Conservation (phyloP, 1,140 invertebrate species). For the Solen grandis region DNA sequence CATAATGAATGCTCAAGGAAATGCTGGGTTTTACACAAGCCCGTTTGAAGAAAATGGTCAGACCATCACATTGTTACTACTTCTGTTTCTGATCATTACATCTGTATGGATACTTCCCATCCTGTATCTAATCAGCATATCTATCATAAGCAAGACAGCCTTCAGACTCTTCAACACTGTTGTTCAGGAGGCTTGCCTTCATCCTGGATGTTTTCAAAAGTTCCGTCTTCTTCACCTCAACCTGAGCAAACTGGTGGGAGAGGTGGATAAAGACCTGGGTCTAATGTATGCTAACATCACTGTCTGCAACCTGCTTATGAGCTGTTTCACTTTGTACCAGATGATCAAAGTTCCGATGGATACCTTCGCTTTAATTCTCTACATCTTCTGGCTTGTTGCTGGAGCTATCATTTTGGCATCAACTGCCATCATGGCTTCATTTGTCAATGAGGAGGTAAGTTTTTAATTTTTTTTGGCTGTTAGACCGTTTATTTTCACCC, state of each 20-base stretch:
- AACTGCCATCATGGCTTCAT: conserved; percentile 2
- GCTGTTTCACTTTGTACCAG: conserved; percentile 27
- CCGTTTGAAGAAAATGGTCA: not conserved
- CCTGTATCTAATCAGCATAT: no score
- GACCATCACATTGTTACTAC: not conserved
- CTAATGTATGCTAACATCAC: conserved; percentile 9
- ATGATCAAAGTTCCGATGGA: not conserved
- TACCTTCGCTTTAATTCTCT: conserved; percentile 5
- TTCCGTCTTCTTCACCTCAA: conserved; percentile 33
- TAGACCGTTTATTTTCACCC: no score
- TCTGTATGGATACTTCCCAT: conserved; percentile 7
- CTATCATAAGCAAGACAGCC: no score
- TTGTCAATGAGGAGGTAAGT: conserved; percentile 36
- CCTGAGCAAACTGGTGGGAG: conserved; percentile 20
- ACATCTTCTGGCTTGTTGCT: conserved; percentile 2
- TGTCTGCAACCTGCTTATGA: not conserved
- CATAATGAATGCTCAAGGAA: no score
- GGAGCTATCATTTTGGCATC: not conserved
- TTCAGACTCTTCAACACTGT: no score
- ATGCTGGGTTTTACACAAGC: not conserved
- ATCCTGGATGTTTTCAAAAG: not conserved
- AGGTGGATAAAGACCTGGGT: conserved; percentile 24
- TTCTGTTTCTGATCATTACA: not conserved
- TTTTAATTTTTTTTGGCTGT: not conserved
- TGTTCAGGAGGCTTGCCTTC: no score